These are phyloP conservation scores for Uloborus diversus DNA, from an alignment of 1,140 invertebrate species.

Conservation along the genomic window DNA sequence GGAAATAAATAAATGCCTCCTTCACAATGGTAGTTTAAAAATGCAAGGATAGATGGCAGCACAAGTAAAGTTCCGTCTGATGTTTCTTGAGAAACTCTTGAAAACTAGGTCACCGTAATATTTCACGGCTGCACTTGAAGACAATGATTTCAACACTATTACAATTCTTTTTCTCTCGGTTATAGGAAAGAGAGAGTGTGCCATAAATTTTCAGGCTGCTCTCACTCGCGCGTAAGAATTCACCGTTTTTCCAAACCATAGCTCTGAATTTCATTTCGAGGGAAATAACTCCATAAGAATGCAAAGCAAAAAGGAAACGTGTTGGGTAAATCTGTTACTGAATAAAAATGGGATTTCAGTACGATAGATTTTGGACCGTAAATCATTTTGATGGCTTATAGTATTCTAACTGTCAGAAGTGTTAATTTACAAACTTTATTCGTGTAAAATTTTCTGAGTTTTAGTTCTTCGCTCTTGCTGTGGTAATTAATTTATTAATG, in stretches of 20 bases:
- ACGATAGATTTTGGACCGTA: background rate
- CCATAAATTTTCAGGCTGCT: conserved; percentile 28
- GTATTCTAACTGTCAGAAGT: no score
- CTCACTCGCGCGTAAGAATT: background rate
- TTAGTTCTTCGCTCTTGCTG: no score
- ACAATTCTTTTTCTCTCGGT: conserved; percentile 30
- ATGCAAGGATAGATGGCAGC: conserved; percentile 10
- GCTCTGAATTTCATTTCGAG: conserved; percentile 14
- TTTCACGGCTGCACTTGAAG: conserved; percentile 19
- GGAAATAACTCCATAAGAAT: conserved; percentile 4
- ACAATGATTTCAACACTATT: conserved; percentile 49
- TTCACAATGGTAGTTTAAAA: background rate
- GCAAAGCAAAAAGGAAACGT: background rate
- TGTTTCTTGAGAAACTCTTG: background rate
- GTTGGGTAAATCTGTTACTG: background rate
- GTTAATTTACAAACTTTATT: no score
- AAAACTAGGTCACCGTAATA: conserved; percentile 31
- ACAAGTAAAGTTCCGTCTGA: background rate
- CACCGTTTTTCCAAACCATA: conserved; percentile 19
- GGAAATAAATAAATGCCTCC: no score
- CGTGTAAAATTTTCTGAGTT: no score
- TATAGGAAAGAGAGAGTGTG: background rate
- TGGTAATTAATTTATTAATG: no score
- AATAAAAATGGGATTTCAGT: conserved; percentile 10
- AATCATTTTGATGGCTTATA: background rate